Conservation (phyloP, 2,888 invertebrate genomes). For the Diplazon laetatorius region DNA sequence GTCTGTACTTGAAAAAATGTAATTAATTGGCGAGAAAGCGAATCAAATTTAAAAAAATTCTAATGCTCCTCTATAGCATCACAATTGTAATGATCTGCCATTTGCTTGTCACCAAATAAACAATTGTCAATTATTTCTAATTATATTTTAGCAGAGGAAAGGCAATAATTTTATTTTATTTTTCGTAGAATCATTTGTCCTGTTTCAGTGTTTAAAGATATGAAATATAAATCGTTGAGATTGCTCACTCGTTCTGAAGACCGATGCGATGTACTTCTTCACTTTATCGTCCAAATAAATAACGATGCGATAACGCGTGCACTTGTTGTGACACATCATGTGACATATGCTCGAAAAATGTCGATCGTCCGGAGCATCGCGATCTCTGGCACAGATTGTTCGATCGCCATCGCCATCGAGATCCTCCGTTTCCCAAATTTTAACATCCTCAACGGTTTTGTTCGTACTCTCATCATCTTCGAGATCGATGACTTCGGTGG, state of each 20-base stretch:
- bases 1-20: no score
- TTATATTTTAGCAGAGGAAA: background rate
- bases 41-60: no score
- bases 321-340: constrained; percentile 78
- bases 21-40: no score
- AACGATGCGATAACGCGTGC: constrained; percentile 70
- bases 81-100: no score
- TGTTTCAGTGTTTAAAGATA: background rate
- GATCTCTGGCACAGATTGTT: constrained; percentile 78
- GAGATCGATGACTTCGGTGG: constrained; percentile 67
- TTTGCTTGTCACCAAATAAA: no score
- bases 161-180: no score
- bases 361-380: constrained; percentile 72
- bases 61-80: no score
- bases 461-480: constrained; percentile 54
- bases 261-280: constrained; percentile 63
- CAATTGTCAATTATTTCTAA: no score
- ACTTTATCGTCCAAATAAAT: constrained; percentile 60
- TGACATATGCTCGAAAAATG: constrained; percentile 78
- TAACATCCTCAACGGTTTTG: constrained; percentile 32
- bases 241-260: constrained; percentile 75
- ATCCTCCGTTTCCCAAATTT: constrained; percentile 68
- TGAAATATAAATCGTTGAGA: background rate
- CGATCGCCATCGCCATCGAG: constrained; percentile 73
- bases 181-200: no score